Evolutionary conservation across 2,888 invertebrate genomes (phyloP).

Genomic region (Sceliomorpha sp.): DNA sequence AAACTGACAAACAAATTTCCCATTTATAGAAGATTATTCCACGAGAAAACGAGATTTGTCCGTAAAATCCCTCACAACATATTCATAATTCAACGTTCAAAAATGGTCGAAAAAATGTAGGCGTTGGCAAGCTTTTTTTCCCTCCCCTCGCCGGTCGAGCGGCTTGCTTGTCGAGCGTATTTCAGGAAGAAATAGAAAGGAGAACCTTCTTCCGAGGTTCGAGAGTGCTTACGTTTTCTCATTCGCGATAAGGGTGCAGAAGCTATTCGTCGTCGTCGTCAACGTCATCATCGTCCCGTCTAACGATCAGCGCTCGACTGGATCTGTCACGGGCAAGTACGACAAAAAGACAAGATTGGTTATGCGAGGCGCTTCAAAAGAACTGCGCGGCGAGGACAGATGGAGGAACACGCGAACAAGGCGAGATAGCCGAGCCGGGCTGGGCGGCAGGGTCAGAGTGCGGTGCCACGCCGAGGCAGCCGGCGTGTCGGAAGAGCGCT

Average conservation of each 20-base stretch:
- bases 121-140: too few relatives aligned
- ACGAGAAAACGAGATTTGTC: too few relatives aligned
- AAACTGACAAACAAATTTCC: too few relatives aligned
- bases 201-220: not conserved
- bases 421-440: not conserved
- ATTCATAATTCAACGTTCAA: too few relatives aligned
- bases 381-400: not conserved
- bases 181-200: constrained; percentile 1
- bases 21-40: too few relatives aligned
- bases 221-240: constrained; percentile 1
- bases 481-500: too few relatives aligned
- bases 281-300: constrained; percentile 1
- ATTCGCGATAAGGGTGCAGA: constrained; percentile 1
- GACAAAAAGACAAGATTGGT: constrained; percentile 1
- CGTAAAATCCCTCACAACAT: too few relatives aligned
- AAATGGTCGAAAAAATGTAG: too few relatives aligned
- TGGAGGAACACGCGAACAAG: not conserved
- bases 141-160: too few relatives aligned
- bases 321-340: constrained; percentile 4
- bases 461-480: not conserved
- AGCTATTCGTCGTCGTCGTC: not conserved
- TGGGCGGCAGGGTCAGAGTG: constrained; percentile 1
- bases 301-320: constrained; percentile 3
- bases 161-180: not conserved
- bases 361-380: not conserved